Evolutionary conservation across 2,888 invertebrate species (phyloP), one percentile per base, ranked within the genome.

Genomic region (Bruchidius siliquastri): DNA sequence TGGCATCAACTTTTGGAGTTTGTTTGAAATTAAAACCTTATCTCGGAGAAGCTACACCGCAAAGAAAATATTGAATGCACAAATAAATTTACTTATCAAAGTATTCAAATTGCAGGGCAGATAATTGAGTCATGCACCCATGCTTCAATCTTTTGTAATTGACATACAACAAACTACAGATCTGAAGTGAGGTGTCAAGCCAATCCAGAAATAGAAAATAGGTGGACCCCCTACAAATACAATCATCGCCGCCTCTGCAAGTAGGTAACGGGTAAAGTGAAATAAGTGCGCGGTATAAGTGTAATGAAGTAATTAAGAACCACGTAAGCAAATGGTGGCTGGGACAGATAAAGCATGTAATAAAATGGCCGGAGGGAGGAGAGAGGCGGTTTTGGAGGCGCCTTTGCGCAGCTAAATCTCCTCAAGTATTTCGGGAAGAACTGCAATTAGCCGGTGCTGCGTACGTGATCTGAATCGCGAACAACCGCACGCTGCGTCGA

Each of bases 361-460:
- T 49, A 77, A 80, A 79, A 76, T 76, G 81, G 79, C 81, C 49
- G 49, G 1, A 13, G 49, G 79, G 79, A 83, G 83, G 83, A 83
- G 82, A 82, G 79, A 78, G 79, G 78, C 80, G 82, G 80, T 81
- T 13, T 13, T 3, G 49, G 49, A 30, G 30, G 30, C 30, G 30
- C 30, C 30, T 3, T 8, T 30, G 30, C 30, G 49, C 49, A 82
- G 82, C 81, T 83, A 84, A 84, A 84, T 85, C 83, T 83, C 81
- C 79, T 81, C 76, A 83, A 84, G 83, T 83, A 84, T 84, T 84
- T 83, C 79, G 80, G 80, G 83, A 85, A 85, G 84, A 85, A 84
- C 83, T 84, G 84, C 85, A 85, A 85, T 85, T 85, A 85, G 85
- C 83, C 83, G 83, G 81, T 83, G 81, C 81, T 79, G 77, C 78